Conservation (phyloP, 35 echinoderm and acorn worm genomes). For the Eucidaris tribuloides region DNA sequence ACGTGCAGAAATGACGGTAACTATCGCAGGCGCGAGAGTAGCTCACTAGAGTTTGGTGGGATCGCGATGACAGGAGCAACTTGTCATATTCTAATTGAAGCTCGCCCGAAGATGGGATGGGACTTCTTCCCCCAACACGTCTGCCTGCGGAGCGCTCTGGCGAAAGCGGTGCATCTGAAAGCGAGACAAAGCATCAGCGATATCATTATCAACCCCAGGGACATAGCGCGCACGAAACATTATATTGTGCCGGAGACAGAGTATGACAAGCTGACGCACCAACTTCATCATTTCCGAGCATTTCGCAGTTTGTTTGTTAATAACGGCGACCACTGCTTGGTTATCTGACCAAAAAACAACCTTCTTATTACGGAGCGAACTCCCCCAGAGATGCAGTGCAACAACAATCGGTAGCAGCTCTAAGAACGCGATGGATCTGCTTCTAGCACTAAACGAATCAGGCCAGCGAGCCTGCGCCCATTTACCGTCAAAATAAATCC, state of each 20-base stretch:
- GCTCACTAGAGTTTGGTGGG: background rate
- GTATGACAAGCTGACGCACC: background rate
- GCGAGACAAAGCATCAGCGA: constrained; percentile 38
- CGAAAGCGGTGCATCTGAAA: constrained; percentile 30
- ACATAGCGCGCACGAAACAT: constrained; percentile 16
- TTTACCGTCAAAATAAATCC: background rate
- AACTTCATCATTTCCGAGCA: constrained; percentile 33
- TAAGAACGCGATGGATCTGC: background rate
- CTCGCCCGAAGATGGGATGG: background rate
- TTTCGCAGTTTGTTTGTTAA: constrained; percentile 39
- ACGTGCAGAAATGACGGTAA: background rate
- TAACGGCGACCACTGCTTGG: background rate
- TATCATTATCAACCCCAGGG: constrained; percentile 9
- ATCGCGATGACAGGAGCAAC: background rate
- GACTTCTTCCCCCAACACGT: background rate
- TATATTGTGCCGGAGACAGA: constrained; percentile 12
- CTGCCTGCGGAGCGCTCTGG: constrained; percentile 1
- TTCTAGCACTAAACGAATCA: background rate
- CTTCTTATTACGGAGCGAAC: background rate
- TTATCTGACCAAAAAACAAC: background rate
- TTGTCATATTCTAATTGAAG: background rate
- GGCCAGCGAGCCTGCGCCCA: background rate
- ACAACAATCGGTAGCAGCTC: constrained; percentile 7
- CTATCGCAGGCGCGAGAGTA: background rate
- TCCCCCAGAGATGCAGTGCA: background rate